These are phyloP conservation scores for Apodemus speciosus DNA, from an alignment of 2,113 vertebrate genomes.

Conservation along the genomic window DNA sequence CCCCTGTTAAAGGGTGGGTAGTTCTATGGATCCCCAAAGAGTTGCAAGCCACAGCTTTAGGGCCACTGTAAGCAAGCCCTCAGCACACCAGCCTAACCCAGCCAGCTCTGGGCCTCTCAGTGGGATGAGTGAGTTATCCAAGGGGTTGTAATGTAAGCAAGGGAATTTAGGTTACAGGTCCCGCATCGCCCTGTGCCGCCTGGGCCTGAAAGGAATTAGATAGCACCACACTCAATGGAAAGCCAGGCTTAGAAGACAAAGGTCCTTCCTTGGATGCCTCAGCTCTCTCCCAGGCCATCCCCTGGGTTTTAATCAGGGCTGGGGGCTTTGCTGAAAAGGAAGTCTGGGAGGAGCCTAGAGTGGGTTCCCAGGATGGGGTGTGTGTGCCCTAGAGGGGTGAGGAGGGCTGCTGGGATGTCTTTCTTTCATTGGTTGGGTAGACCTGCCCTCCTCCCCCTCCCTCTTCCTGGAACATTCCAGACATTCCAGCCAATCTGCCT, in stretches of 20 bases:
- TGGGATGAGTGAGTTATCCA: neutral
- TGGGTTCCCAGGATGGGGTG: constrained; percentile 43
- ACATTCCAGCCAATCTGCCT: constrained; percentile 76
- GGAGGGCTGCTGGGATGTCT: constrained; percentile 29
- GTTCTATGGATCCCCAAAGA: neutral
- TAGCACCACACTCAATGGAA: constrained; percentile 25
- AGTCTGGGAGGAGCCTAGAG: neutral
- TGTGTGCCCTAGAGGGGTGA: constrained; percentile 53
- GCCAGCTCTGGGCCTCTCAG: neutral
- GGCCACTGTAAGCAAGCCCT: neutral
- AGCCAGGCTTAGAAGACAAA: constrained; percentile 49
- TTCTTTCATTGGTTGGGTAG: constrained; percentile 67
- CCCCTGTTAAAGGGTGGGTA: neutral
- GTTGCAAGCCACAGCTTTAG: neutral
- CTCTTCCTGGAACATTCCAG: constrained; percentile 77
- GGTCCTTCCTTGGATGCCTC: neutral
- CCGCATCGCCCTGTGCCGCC: neutral
- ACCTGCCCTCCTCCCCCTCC: constrained; percentile 66
- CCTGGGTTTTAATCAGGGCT: neutral
- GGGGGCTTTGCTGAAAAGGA: constrained; percentile 49
- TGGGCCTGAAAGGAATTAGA: constrained; percentile 59
- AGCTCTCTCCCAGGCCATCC: neutral
- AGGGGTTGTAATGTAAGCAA: neutral
- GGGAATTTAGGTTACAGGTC: neutral
- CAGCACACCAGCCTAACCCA: neutral